Evolutionary conservation across 2,888 invertebrate genomes (phyloP).

Genomic region (Adineta ricciae): DNA sequence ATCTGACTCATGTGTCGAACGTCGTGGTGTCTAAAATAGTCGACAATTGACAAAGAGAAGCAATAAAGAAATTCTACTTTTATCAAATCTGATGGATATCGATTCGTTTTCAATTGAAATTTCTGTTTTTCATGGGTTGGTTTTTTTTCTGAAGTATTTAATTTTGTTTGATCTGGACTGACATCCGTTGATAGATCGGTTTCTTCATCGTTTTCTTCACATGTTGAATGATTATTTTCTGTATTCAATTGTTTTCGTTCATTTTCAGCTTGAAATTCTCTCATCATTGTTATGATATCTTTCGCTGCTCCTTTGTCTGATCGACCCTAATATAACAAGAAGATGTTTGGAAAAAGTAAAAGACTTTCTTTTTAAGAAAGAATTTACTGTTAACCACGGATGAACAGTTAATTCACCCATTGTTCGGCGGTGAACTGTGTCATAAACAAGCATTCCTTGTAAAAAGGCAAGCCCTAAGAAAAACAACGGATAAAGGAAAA

Average conservation of each 20-base stretch:
- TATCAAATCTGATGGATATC: background rate
- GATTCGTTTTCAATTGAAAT: background rate
- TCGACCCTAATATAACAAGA: background rate
- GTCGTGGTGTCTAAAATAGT: background rate
- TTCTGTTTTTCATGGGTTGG: background rate
- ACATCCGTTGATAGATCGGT: background rate
- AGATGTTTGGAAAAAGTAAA: background rate
- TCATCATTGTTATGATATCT: conserved; percentile 3
- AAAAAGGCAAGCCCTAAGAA: background rate
- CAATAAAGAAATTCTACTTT: background rate
- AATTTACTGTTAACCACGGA: conserved; percentile 42
- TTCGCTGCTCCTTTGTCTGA: background rate
- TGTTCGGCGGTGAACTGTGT: conserved; percentile 55
- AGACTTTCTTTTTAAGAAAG: too few relatives aligned
- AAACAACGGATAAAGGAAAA: background rate
- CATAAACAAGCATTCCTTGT: conserved; percentile 15
- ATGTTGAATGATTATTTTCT: background rate
- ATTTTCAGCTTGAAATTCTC: conserved; percentile 19
- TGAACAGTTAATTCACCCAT: conserved; percentile 54
- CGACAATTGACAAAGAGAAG: background rate
- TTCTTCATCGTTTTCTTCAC: background rate
- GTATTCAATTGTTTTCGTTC: background rate
- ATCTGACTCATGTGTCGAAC: background rate
- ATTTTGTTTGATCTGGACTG: background rate
- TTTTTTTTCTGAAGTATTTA: background rate